Conservation (phyloP, 1,140 invertebrate genomes). For the Bombus superbus region DNA sequence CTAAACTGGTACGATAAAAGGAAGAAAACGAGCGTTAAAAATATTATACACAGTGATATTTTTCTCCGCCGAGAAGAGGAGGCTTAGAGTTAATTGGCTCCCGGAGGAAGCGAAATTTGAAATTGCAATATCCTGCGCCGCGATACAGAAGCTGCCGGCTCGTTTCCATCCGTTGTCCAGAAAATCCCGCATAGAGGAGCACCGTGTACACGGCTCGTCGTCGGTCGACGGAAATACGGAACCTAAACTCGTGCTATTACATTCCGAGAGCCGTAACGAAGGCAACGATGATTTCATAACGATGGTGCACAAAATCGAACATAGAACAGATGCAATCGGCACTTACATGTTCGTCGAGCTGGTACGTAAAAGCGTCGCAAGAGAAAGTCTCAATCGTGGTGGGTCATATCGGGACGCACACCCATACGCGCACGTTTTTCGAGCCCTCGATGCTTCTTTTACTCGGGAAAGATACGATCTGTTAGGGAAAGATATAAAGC, state of each 20-base stretch:
- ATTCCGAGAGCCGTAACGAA: neutral
- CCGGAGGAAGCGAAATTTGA: neutral
- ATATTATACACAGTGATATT: neutral
- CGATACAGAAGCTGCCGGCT: neutral
- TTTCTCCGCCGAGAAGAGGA: neutral
- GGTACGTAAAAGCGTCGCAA: constrained; percentile 32
- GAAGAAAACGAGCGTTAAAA: neutral
- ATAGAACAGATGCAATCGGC: constrained; percentile 36
- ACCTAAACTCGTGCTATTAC: neutral
- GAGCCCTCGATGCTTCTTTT: constrained; percentile 16
- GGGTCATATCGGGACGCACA: constrained; percentile 44
- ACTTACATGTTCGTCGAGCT: constrained; percentile 60
- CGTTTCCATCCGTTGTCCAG: neutral
- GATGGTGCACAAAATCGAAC: neutral
- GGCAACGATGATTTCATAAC: neutral
- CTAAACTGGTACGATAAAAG: neutral
- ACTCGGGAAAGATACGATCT: neutral
- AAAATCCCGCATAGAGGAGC: neutral
- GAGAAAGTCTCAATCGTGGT: constrained; percentile 53
- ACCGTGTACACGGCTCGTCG: neutral
- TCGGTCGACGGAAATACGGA: neutral
- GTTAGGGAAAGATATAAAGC: constrained; percentile 2
- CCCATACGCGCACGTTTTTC: constrained; percentile 34
- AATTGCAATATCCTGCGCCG: neutral
- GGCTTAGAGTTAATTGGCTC: neutral